phyloP scores from a whole-genome alignment of 2,113 vertebrate genomes.

The Paralichthys olivaceus region DNA sequence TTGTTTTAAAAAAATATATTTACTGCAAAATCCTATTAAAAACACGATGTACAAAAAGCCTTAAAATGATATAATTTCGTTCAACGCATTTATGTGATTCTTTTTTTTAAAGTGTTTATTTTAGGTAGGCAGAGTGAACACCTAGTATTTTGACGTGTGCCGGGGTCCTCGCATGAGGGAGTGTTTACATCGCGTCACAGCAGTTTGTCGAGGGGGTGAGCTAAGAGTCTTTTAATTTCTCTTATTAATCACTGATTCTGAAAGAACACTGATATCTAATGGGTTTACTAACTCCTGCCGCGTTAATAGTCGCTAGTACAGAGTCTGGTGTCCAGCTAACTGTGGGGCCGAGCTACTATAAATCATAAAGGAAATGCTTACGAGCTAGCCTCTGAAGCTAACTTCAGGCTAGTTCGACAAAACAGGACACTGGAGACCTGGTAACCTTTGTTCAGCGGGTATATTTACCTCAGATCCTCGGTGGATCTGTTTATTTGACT shows the following conservation, averaged over 20 bases:
- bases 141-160: constrained; percentile 47
- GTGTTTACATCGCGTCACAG: constrained; percentile 74
- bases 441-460: background rate
- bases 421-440: constrained; percentile 8
- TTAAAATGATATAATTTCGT: background rate
- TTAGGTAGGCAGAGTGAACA: constrained; percentile 35
- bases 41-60: accelerated
- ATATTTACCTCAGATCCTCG: background rate
- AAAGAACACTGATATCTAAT: accelerated
- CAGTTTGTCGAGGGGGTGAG: constrained; percentile 54
- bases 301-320: accelerated
- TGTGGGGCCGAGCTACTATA: background rate
- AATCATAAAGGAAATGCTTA: constrained; percentile 47
- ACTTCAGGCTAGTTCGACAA: constrained; percentile 32
- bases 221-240: constrained; percentile 33
- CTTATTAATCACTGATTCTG: background rate
- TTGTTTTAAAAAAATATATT: background rate
- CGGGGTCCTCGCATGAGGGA: constrained; percentile 59
- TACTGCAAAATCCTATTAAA: accelerated
- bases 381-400: constrained; percentile 65
- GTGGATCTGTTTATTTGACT: background rate
- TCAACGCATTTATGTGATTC: accelerated
- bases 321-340: background rate
- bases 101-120: background rate
- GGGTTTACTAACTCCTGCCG: accelerated